phyloP scores from a whole-genome alignment of 1,140 invertebrate genomes.

The Micrasema longulum region DNA sequence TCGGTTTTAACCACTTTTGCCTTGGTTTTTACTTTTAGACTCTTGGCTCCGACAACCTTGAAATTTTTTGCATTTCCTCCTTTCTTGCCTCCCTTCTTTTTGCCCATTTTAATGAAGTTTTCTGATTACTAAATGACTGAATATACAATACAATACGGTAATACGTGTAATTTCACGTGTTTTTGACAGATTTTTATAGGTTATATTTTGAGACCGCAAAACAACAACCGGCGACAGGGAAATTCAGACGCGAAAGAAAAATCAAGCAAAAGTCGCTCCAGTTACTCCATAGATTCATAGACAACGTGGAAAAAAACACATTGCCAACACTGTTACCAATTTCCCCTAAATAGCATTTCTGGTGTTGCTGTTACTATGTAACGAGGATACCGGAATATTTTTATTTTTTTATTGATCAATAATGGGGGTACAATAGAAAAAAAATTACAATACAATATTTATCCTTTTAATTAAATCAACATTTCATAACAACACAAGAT shows the following conservation, averaged over 20 bases:
- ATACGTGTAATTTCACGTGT: conserved; percentile 33
- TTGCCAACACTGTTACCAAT: too few species aligned
- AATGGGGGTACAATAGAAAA: too few species aligned
- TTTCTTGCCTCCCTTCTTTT: conserved; percentile 50
- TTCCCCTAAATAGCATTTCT: too few species aligned
- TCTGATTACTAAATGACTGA: not conserved
- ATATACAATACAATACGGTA: not conserved
- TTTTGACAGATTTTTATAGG: conserved; percentile 42
- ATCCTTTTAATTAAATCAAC: too few species aligned
- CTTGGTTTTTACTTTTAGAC: conserved; percentile 51
- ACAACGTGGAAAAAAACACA: too few species aligned
- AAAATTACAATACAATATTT: too few species aligned
- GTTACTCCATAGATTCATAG: too few species aligned
- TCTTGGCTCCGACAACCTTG: conserved; percentile 52
- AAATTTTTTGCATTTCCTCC: conserved; percentile 50
- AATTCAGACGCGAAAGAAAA: conserved; percentile 3
- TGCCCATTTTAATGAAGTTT: conserved; percentile 44
- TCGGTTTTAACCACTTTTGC: conserved; percentile 48
- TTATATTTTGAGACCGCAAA: conserved; percentile 12
- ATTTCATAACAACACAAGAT: too few species aligned
- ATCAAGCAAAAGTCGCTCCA: not conserved
- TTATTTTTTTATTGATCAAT: too few species aligned
- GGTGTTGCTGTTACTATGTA: too few species aligned
- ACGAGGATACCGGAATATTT: too few species aligned
- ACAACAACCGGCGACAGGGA: not conserved